Evolutionary conservation across 2,888 invertebrate genomes (phyloP), one percentile per base, ranked within the genome.

Genomic region (Harpalus rufipes): DNA sequence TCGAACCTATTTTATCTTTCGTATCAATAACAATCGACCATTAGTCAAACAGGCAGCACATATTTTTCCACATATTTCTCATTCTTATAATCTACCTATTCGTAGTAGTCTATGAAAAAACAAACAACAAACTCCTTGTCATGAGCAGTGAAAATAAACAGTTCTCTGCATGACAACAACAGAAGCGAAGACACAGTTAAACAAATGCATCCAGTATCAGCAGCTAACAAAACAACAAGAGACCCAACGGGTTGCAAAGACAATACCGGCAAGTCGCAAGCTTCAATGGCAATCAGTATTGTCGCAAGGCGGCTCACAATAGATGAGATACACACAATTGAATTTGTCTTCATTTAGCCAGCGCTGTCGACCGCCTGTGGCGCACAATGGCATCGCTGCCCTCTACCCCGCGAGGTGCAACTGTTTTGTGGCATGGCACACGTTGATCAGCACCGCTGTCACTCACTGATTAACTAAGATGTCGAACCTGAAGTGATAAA

Each of bases 321-420:
- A 85, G 88, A 85, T 87, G 86, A 87, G 87, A 87, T 87, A 87
- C 87, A 87, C 88, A 88, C 88, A 87, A 88, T 87, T 88, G 89
- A 91, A 91, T 91, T 91, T 91, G 91, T 91, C 91, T 91, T 91
- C 91, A 91, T 91, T 91, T 91, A 89, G 85, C 65, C 41, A 80
- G 89, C 90, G 89, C 90, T 89, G 89, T 88, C 87, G 89, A 87
- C 90, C 90, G 88, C 91, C 90, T 89, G 90, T 87, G 85, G 90
- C 82, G 90, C 90, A 91, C 91, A 91, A 91, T 90, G 88, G 89
- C 87, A 76, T 85, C 80, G 78, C 82, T 82, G 44, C 86, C 61
- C 81, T 8, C 16, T n/a, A 51, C 25, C 84, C n/a, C 25, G 10
- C 39, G 61, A 58, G 25, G 39, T 80, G 59, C 72, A 78, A 58